These are phyloP conservation scores for Ia io DNA, from an alignment of 2,113 vertebrate species.

Conservation along the genomic window DNA sequence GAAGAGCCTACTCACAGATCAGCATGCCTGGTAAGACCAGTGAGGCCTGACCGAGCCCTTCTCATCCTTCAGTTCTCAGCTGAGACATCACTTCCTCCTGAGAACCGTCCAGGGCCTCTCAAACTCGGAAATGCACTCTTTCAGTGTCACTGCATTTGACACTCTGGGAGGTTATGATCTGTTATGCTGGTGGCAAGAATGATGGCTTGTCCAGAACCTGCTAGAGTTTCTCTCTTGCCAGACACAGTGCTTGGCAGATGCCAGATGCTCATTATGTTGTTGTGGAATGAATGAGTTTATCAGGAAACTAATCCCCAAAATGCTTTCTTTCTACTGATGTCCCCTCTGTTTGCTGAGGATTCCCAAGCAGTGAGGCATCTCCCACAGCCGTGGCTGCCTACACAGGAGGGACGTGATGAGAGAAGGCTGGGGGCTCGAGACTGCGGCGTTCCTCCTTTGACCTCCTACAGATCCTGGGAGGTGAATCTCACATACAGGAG, in stretches of 20 bases:
- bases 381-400: neutral
- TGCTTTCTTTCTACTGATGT: neutral
- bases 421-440: accelerated
- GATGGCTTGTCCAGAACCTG: neutral
- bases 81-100: neutral
- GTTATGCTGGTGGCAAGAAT: neutral
- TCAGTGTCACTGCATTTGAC: neutral
- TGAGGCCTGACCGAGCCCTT: neutral
- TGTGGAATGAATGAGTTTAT: neutral
- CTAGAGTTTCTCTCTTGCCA: neutral
- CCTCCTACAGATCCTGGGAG: neutral
- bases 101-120: neutral
- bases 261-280: neutral
- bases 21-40: neutral
- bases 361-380: neutral
- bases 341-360: neutral
- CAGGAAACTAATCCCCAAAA: neutral
- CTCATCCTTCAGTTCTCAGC: neutral
- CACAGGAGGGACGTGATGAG: neutral
- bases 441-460: neutral
- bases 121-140: neutral
- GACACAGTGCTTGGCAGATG: neutral
- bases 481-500: neutral
- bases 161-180: neutral
- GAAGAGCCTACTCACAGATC: neutral